Percentiles rank a stretch among this genome's conserved stretches.
These are phyloP conservation scores for Cepphus grylle DNA, from an alignment of 2,113 vertebrate species.

Conservation along the genomic window DNA sequence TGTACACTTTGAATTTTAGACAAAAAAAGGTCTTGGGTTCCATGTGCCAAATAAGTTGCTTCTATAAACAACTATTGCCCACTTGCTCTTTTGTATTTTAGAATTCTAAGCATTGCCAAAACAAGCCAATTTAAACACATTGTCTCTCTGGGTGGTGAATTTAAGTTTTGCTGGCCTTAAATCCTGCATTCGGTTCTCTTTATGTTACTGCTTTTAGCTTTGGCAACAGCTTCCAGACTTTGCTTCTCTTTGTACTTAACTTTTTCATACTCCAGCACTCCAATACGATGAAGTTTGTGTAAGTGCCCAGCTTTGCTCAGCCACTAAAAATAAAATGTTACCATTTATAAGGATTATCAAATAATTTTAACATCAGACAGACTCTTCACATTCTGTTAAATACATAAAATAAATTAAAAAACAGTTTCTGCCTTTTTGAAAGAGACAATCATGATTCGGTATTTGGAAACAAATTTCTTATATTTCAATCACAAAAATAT, in stretches of 20 bases:
- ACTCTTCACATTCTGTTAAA: neutral
- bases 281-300: neutral
- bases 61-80: neutral
- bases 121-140: constrained; percentile 70
- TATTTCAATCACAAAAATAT: neutral
- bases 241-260: constrained; percentile 36
- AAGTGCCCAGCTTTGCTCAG: neutral
- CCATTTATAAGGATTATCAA: neutral
- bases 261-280: constrained; percentile 37
- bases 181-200: constrained; percentile 48
- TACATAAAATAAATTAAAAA: neutral
- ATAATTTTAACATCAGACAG: neutral
- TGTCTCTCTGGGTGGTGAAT: constrained; percentile 57
- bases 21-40: neutral
- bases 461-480: neutral
- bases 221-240: constrained; percentile 61
- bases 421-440: neutral
- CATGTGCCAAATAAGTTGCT: neutral
- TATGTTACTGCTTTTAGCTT: constrained; percentile 61
- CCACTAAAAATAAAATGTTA: constrained; percentile 36
- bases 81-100: constrained; percentile 54
- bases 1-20: neutral
- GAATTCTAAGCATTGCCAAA: constrained; percentile 65
- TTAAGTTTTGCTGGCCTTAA: constrained; percentile 70
- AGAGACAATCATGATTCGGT: neutral